These are phyloP conservation scores for Seladonia tumulorum DNA, from an alignment of 2,888 invertebrate genomes.

Conservation along the genomic window DNA sequence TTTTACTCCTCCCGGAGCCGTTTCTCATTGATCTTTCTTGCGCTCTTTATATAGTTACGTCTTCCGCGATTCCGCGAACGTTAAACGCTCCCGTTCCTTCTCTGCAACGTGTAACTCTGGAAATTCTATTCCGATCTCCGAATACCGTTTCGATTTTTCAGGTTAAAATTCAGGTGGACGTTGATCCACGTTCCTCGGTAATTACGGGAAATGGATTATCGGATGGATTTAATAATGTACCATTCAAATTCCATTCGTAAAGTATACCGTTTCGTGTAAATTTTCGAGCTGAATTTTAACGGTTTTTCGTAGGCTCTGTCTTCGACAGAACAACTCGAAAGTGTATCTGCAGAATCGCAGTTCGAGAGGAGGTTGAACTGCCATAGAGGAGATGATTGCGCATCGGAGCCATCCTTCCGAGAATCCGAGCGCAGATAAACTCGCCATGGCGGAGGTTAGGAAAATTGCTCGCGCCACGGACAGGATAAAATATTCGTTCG, in stretches of 20 bases:
- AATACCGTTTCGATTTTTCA: not conserved
- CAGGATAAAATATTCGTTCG: constrained; percentile 24
- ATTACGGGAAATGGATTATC: too few relatives aligned
- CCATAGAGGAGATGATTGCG: not conserved
- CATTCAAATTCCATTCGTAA: too few relatives aligned
- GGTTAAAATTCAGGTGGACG: too few relatives aligned
- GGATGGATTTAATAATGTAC: too few relatives aligned
- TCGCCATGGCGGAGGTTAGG: constrained; percentile 15
- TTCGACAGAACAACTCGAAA: too few relatives aligned
- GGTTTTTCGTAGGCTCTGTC: too few relatives aligned
- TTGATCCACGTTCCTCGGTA: not conserved
- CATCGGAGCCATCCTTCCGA: constrained; percentile 19
- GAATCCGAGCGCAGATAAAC: constrained; percentile 20
- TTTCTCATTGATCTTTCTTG: constrained; percentile 23
- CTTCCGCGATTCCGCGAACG: not conserved
- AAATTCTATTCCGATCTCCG: not conserved
- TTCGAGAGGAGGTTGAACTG: not conserved
- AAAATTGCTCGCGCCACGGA: constrained; percentile 25
- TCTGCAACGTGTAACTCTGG: not conserved
- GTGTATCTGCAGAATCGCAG: not conserved
- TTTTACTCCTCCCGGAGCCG: constrained; percentile 8
- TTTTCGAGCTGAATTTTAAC: too few relatives aligned
- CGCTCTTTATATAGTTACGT: not conserved
- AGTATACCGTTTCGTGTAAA: too few relatives aligned
- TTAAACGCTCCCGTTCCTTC: not conserved